Base-by-base conservation (phyloP, 1,140 invertebrate genomes). In the Dryas iulia region DNA sequence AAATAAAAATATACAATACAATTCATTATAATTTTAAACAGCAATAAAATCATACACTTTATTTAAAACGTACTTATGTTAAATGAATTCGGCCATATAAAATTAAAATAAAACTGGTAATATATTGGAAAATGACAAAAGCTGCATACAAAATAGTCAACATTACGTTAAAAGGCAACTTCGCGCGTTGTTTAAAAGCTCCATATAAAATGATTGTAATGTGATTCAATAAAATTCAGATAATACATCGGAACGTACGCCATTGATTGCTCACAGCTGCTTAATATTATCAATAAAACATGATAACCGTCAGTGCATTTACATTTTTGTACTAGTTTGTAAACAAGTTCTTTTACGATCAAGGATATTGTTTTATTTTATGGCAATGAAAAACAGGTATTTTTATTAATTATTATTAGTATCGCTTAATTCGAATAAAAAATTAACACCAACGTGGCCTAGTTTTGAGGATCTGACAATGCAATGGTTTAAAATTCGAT, bases 151-250 rank as follows among this genome's bases (percentile, higher is more conserved):
- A 62, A 69, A 69, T 62, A 69, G 60, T 69, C 33, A 69, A 69
- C 31, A 56, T 62, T 60, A 57, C 18, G 52, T 39, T 62, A 57
- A 47, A 54, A 25, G 28, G 61, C 53, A 61, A 62, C 66, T 68
- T 61, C 56, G 33, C 66, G 31, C 61, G 25, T 58, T 57, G 54
- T 68, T 66, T 71, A 66, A 72, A 68, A 54, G 60, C 47, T 54
- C 61, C 18, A 60, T 21, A 26, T 60, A 66, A 53, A 59, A 68
- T 57, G 30, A 33, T 39, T 65, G 47, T 65, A 72, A 69, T 69
- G 54, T 59, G 35, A 69, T 72, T 68, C 52, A 63, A 72, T 72
- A 72, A 68, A 72, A 69, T 66, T 66, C 66, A 65, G 66, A 64
- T 69, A 72, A 65, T 69, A 47, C 39, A n/a, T 35, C 63, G 54